Conservation (phyloP, 2,113 vertebrate genomes). For the Ammodramus savannarum region DNA sequence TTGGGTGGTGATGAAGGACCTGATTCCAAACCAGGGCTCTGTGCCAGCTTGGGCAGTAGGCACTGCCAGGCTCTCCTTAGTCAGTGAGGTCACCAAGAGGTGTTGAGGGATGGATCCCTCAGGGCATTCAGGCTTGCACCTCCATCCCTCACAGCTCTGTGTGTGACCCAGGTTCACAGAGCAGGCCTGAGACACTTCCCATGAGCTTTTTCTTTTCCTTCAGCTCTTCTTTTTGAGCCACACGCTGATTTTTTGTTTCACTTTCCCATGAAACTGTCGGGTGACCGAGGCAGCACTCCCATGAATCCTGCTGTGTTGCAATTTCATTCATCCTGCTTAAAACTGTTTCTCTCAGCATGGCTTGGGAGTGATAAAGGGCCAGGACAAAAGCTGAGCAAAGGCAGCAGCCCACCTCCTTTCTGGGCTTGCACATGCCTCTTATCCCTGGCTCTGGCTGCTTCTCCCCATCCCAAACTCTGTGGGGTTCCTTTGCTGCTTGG, state of each 20-base stretch:
- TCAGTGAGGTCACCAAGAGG: neutral
- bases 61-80: neutral
- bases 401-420: neutral
- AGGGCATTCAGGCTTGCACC: neutral
- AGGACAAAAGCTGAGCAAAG: neutral
- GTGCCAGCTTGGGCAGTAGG: neutral
- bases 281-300: neutral
- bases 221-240: neutral
- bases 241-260: neutral
- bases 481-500: neutral
- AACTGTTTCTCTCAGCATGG: conserved; percentile 13
- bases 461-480: neutral
- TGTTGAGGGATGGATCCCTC: neutral
- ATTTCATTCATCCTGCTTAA: neutral
- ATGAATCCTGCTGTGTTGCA: neutral
- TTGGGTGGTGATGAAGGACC: neutral
- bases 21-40: neutral
- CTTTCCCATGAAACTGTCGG: neutral
- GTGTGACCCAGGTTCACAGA: neutral
- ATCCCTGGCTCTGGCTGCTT: neutral
- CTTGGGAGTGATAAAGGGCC: neutral
- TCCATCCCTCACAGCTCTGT: neutral
- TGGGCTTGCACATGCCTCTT: accelerated
- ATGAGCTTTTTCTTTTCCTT: neutral
- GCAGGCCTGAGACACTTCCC: neutral